phyloP scores from a whole-genome alignment of 2,888 invertebrate species.

The Noctua janthina region DNA sequence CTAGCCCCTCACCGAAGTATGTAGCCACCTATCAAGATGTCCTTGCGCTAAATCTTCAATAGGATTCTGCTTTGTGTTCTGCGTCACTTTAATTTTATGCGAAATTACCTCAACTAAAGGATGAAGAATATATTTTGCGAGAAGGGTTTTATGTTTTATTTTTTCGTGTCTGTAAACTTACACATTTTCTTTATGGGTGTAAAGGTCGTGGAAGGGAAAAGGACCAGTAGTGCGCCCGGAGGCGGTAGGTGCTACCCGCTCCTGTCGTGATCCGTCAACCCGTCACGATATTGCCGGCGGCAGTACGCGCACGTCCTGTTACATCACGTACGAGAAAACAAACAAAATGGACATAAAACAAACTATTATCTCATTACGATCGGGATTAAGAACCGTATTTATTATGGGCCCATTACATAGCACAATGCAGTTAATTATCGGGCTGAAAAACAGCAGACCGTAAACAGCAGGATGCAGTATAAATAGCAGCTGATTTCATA shows the following conservation, averaged over 20 bases:
- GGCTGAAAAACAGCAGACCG: constrained; percentile 53
- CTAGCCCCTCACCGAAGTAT: constrained; percentile 46
- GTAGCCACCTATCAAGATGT: constrained; percentile 55
- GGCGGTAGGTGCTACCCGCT: constrained; percentile 42
- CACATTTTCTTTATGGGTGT: constrained; percentile 34
- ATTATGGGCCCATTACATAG: constrained; percentile 42
- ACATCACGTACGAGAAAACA: constrained; percentile 36
- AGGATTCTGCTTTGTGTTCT: constrained; percentile 41
- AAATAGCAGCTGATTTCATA: constrained; percentile 78
- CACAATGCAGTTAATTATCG: constrained; percentile 61
- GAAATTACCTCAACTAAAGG: constrained; percentile 41
- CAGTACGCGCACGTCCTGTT: constrained; percentile 17
- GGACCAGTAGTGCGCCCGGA: constrained; percentile 33
- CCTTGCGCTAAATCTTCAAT: constrained; percentile 53
- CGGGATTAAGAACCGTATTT: constrained; percentile 39
- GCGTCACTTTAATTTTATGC: constrained; percentile 58
- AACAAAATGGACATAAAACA: constrained; percentile 46
- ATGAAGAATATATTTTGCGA: constrained; percentile 22
- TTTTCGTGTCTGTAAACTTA: constrained; percentile 34
- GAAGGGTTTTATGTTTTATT: constrained; percentile 28
- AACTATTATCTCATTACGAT: constrained; percentile 48
- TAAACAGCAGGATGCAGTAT: constrained; percentile 63
- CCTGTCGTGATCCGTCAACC: constrained; percentile 61
- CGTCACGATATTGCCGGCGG: constrained; percentile 46
- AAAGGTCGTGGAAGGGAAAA: constrained; percentile 42